These are phyloP conservation scores for Muscicapa adusta DNA, from an alignment of 2,113 vertebrate species.

Conservation along the genomic window DNA sequence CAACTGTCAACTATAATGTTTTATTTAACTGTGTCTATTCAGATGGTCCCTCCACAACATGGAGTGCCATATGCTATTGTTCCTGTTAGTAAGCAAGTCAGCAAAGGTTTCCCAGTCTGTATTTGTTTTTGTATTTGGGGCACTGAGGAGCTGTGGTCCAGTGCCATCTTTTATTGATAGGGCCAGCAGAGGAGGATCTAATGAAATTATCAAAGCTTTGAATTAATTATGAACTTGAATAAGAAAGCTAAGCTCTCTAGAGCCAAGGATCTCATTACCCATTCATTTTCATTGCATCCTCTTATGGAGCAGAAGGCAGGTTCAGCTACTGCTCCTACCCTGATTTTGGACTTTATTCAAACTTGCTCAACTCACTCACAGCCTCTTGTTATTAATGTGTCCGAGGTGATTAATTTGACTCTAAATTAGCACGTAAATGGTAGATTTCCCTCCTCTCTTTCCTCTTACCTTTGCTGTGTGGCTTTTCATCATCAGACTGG, in stretches of 20 bases:
- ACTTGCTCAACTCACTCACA: constrained; percentile 64
- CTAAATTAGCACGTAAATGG: neutral
- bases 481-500: constrained; percentile 46
- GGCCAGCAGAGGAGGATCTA: constrained; percentile 83
- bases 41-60: constrained; percentile 67
- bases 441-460: neutral
- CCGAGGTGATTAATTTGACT: constrained; percentile 68
- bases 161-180: constrained; percentile 97
- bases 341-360: constrained; percentile 87
- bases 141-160: constrained; percentile 81
- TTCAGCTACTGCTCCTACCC: constrained; percentile 76
- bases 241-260: constrained; percentile 91
- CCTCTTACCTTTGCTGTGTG: neutral
- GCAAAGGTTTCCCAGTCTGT: constrained; percentile 66
- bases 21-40: constrained; percentile 79
- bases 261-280: constrained; percentile 86
- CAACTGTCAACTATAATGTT: constrained; percentile 72
- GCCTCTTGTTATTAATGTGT: constrained; percentile 54
- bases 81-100: constrained; percentile 65
- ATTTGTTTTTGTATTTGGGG: constrained; percentile 68
- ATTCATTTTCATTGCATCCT: constrained; percentile 90
- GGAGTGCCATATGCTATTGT: constrained; percentile 82
- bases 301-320: constrained; percentile 84
- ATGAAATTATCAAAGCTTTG: constrained; percentile 99
- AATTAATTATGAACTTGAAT: constrained; percentile 99